A percentile compares a stretch with the other conserved stretches of the same genome.
These are phyloP conservation scores for Cantharis nigra DNA, from an alignment of 2,888 invertebrate species.

Conservation along the genomic window DNA sequence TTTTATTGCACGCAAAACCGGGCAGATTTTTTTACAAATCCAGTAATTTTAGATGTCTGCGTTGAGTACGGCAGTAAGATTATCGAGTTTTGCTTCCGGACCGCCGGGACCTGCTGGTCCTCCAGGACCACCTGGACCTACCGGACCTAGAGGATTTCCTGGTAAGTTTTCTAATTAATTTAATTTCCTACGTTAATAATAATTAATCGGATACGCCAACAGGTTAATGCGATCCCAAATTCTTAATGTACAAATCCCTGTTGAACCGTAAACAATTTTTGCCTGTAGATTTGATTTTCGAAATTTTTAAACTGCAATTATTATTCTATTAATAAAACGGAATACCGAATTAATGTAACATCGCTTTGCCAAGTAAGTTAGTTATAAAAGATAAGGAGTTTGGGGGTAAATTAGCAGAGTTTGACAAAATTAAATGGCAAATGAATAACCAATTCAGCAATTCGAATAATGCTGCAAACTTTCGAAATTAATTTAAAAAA, in stretches of 20 bases:
- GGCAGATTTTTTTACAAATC: neutral
- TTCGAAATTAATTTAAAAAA: neutral
- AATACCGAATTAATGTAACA: neutral
- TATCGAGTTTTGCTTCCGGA: conserved; percentile 60
- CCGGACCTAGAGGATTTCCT: conserved; percentile 56
- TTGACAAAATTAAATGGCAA: neutral
- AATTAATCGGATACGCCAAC: neutral
- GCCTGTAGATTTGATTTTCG: neutral
- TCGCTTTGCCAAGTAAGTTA: neutral
- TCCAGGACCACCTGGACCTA: conserved; percentile 56
- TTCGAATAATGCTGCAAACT: neutral
- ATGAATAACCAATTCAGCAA: neutral
- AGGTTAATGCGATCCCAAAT: neutral
- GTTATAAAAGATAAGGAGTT: neutral
- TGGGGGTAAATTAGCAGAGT: neutral
- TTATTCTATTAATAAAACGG: neutral
- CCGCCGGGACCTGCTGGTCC: conserved; percentile 58
- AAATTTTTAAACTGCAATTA: neutral
- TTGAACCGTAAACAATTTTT: neutral
- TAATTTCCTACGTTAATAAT: neutral
- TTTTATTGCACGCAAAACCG: neutral
- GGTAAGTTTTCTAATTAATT: conserved; percentile 45
- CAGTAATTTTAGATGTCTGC: conserved; percentile 54
- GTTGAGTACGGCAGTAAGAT: conserved; percentile 59
- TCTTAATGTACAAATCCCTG: neutral